Percentiles rank a stretch among this genome's conserved stretches.
Evolutionary conservation across 1,140 invertebrate genomes (phyloP).

Genomic region (Atta cephalotes): DNA sequence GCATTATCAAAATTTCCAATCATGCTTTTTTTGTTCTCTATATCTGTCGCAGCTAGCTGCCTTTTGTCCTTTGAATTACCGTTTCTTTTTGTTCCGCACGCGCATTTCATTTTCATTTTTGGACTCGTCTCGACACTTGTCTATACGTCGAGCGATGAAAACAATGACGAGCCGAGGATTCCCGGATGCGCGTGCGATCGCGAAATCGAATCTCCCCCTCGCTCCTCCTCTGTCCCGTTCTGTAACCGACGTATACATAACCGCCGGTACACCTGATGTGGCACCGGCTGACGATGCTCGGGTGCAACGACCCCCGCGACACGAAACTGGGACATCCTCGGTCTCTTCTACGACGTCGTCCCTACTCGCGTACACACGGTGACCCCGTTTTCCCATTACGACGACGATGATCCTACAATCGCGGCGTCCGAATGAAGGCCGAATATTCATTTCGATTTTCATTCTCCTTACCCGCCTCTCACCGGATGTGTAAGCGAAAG

Average conservation of each 20-base stretch:
- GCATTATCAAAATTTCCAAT: background rate
- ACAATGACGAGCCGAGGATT: constrained; percentile 51
- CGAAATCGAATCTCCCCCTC: constrained; percentile 68
- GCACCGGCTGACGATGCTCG: constrained; percentile 50
- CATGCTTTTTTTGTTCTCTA: background rate
- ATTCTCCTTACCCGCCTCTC: constrained; percentile 6
- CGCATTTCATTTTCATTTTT: constrained; percentile 13
- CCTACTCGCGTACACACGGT: constrained; percentile 66
- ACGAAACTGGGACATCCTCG: constrained; percentile 75
- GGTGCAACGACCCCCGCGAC: constrained; percentile 69
- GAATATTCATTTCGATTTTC: constrained; percentile 64
- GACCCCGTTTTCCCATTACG: constrained; percentile 73
- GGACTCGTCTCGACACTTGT: background rate
- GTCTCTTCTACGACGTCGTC: constrained; percentile 69
- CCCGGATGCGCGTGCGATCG: constrained; percentile 69
- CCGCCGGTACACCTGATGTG: constrained; percentile 27
- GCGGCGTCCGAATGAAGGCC: constrained; percentile 46
- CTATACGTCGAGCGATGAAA: constrained; percentile 19
- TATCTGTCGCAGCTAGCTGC: background rate
- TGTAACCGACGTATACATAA: background rate
- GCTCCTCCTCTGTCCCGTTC: background rate
- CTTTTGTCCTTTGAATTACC: background rate
- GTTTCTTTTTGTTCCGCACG: background rate
- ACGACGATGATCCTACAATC: constrained; percentile 39
- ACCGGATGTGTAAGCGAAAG: background rate